Evolutionary conservation across 2,797 vertebrate genomes (phyloP).

Genomic region (Echiichthys vipera): DNA sequence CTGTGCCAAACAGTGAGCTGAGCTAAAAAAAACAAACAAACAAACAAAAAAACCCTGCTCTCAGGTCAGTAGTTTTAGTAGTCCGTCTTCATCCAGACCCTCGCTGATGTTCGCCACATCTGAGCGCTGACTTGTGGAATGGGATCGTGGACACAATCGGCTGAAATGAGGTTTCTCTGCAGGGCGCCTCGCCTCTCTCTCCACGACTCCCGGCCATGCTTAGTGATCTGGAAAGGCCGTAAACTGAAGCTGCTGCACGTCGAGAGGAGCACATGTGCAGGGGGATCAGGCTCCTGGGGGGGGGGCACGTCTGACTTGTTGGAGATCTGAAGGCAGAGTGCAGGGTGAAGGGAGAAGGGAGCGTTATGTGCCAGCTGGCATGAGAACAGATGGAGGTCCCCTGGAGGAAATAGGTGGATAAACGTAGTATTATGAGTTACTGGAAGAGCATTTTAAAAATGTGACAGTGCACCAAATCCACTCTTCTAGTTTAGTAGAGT

Average conservation of each 20-base stretch:
- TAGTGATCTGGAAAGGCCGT: conserved; percentile 42
- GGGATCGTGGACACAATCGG: conserved; percentile 23
- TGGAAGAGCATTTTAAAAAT: no score
- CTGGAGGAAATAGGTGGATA: background rate
- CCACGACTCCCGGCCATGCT: conserved; percentile 10
- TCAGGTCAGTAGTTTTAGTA: background rate
- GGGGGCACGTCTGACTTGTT: conserved; percentile 6
- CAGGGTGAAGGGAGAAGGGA: background rate
- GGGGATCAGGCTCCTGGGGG: conserved; percentile 5
- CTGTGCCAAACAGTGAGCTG: background rate
- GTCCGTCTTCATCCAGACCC: conserved; percentile 20
- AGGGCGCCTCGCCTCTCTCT: conserved; percentile 18
- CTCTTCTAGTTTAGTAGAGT: no score
- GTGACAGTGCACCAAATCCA: no score
- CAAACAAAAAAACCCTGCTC: background rate
- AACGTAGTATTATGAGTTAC: background rate
- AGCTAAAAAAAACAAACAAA: no score
- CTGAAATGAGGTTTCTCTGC: conserved; percentile 39
- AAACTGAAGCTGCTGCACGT: background rate
- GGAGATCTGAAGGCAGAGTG: background rate
- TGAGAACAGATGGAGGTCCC: background rate
- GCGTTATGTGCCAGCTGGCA: background rate
- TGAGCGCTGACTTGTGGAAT: background rate
- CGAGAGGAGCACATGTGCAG: background rate
- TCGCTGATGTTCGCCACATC: background rate